A percentile compares a stretch with the other conserved stretches of the same genome.
These are phyloP conservation scores for Notothenia coriiceps DNA, from an alignment of 2,113 vertebrate genomes.

Conservation along the genomic window DNA sequence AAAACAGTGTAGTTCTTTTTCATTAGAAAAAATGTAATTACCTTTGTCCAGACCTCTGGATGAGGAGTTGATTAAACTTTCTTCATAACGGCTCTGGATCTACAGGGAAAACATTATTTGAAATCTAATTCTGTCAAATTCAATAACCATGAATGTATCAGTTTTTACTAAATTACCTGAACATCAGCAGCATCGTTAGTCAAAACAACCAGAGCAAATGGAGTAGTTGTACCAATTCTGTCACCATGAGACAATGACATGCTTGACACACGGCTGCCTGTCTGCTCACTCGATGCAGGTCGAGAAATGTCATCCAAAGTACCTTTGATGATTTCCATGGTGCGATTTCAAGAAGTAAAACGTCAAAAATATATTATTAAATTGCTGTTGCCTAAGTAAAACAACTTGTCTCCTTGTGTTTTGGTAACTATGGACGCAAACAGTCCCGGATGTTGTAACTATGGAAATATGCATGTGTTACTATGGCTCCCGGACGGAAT, in stretches of 20 bases:
- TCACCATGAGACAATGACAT: slow-evolving; percentile 51
- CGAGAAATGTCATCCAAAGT: slow-evolving; percentile 87
- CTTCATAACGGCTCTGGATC: slow-evolving; percentile 29
- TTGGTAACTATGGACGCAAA: slow-evolving; percentile 69
- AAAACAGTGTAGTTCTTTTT: no score
- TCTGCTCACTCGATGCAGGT: slow-evolving; percentile 79
- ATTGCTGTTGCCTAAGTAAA: background rate
- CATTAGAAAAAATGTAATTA: slow-evolving; percentile 19
- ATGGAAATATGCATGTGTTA: slow-evolving; percentile 58
- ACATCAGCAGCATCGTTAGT: slow-evolving; percentile 73
- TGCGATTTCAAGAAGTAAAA: background rate
- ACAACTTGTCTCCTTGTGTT: background rate
- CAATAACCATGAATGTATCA: background rate
- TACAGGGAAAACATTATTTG: background rate
- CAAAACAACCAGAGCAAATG: slow-evolving; percentile 82
- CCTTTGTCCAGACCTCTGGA: slow-evolving; percentile 48
- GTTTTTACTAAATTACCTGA: slow-evolving; percentile 78
- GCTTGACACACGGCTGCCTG: slow-evolving; percentile 77
- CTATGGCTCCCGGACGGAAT: slow-evolving; percentile 55
- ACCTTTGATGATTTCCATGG: slow-evolving; percentile 87
- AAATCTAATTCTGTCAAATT: background rate
- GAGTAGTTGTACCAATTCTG: slow-evolving; percentile 31
- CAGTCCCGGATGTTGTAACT: slow-evolving; percentile 68
- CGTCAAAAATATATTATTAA: background rate
- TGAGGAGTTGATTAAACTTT: background rate